Conservation (phyloP, 1,140 invertebrate species). For the Globodera rostochiensis region DNA sequence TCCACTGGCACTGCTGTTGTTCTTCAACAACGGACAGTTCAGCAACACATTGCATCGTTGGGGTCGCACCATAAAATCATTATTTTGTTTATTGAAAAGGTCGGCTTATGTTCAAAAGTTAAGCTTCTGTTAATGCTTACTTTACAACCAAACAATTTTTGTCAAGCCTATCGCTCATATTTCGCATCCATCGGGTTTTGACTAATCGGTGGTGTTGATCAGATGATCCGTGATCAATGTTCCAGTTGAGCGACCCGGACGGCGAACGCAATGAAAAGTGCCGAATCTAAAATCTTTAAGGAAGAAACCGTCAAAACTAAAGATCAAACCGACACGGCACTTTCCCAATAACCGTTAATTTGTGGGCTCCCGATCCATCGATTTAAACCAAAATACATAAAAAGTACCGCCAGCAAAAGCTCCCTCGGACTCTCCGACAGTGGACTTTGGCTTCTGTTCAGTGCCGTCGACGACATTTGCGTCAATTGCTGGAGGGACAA, state of each 20-base stretch:
- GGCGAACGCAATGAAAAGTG: neutral
- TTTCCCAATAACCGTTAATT: too few species aligned
- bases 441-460: neutral
- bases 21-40: neutral
- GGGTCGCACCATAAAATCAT: neutral
- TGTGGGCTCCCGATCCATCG: too few species aligned
- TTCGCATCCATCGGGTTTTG: neutral
- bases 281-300: neutral
- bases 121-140: neutral
- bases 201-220: neutral
- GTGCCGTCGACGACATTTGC: neutral
- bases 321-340: too few species aligned
- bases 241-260: neutral
- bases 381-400: too few species aligned
- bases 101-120: neutral
- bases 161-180: neutral
- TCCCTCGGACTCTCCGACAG: neutral
- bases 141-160: neutral
- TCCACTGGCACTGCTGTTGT: neutral
- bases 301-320: too few species aligned
- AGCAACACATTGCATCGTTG: neutral
- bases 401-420: neutral
- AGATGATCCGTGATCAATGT: neutral
- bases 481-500: neutral
- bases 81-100: neutral